Evolutionary conservation across 1,140 invertebrate genomes (phyloP).

Genomic region (Brachionus plicatilis): DNA sequence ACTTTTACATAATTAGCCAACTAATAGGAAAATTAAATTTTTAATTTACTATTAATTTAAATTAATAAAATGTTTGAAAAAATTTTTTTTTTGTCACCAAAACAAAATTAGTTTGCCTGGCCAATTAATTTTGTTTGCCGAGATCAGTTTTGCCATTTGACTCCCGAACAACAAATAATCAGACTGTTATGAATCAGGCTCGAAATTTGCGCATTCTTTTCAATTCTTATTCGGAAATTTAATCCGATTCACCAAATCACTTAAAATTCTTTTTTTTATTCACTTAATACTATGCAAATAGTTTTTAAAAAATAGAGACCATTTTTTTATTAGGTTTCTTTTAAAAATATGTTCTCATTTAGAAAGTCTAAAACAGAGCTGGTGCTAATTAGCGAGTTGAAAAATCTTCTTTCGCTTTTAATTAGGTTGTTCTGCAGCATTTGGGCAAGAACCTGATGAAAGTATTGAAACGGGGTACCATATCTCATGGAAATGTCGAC

Average conservation of each 20-base stretch:
- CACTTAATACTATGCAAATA: constrained; percentile 25
- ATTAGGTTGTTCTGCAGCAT: constrained; percentile 78
- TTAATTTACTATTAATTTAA: not conserved
- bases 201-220: not conserved
- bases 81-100: not conserved
- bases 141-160: not conserved
- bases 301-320: not conserved
- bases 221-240: not conserved
- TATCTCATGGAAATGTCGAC: constrained; percentile 62
- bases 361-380: constrained; percentile 69
- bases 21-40: not conserved
- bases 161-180: not conserved
- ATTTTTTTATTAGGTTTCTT: constrained; percentile 26
- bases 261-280: not conserved
- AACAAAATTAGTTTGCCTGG: not conserved
- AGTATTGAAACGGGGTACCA: constrained; percentile 68
- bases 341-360: constrained; percentile 52
- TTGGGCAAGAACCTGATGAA: constrained; percentile 87
- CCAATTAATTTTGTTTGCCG: not conserved
- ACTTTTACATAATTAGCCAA: not conserved
- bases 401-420: constrained; percentile 65
- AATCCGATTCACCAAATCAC: constrained; percentile 1
- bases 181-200: not conserved
- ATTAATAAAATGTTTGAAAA: not conserved
- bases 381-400: constrained; percentile 70